Base-by-base conservation (phyloP, 37 sponge, comb jelly and placozoan species). In the Beroe ovata region DNA sequence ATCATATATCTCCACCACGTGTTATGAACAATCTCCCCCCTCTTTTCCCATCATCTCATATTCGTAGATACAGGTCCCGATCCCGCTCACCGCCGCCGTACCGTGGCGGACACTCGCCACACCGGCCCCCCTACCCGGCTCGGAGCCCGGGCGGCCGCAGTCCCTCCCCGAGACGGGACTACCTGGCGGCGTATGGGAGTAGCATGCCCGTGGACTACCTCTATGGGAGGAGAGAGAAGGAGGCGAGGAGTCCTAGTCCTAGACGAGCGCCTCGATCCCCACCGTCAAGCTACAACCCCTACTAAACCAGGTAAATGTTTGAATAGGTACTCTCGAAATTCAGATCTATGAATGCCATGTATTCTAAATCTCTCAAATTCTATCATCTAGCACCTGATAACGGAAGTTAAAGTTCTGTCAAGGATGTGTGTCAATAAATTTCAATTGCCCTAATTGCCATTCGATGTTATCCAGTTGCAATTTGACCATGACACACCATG, bases 181-280 rank as follows among this genome's bases (percentile, higher is more conserved):
- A 77, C 28, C 54, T 77, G 47, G 84, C 84, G 18, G 84, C 84
- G 0, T 77, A 77, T 29, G 84, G 84, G 1, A 77, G 84, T 19
- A 77, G 84, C 84, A 77, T 77, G 84, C 84, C 84, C 6, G 84
- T 77, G 28, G 84, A 77, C 28, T 77, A 77, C 54, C 47, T 77
- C 36, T 77, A 77, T 29, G 84, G 84, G 20, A 38, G 84, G 38
- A 33, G 54, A n/a, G 84, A 77, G 54, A 66, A 66, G 69, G 69
- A 66, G 36, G 32, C 69, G 4, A 30, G 84, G 28, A 33, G 36
- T 19, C 84, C 84, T 54, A 42, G 54, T 23, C 84, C 84, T 16
- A 77, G 84, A 39, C 21, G 84, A 40, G 54, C 54, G 21, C 84
- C 84, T 40, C 39, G 84, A 42, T 42, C 84, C 1, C 84, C 84